Evolutionary conservation across 2,888 invertebrate genomes (phyloP).

Genomic region (Tridacna crocea): DNA sequence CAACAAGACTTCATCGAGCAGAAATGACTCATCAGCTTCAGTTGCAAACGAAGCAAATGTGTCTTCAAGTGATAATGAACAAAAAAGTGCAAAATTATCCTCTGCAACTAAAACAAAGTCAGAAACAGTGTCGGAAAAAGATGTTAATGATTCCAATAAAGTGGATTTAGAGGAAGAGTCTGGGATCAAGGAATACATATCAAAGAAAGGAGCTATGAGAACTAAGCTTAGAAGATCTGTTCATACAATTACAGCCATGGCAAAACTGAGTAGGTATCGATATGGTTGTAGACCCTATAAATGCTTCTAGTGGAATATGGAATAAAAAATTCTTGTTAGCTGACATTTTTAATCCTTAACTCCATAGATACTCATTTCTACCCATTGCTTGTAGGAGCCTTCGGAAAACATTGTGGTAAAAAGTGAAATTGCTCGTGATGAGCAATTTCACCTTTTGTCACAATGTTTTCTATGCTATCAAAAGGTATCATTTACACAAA

Average conservation of each 20-base stretch:
- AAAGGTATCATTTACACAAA: too few species aligned
- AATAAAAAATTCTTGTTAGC: too few species aligned
- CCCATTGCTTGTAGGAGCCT: too few species aligned
- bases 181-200: not conserved
- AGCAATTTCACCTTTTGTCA: too few species aligned
- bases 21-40: not conserved
- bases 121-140: not conserved
- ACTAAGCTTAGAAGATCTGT: conserved; percentile 48
- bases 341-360: too few species aligned
- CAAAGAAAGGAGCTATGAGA: conserved; percentile 13
- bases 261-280: conserved; percentile 43
- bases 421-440: too few species aligned
- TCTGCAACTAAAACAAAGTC: not conserved
- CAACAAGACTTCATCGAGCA: not conserved
- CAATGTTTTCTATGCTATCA: too few species aligned
- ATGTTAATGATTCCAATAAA: conserved; percentile 1
- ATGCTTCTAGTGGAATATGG: too few species aligned
- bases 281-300: too few species aligned
- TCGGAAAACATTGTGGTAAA: too few species aligned
- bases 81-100: not conserved
- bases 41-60: not conserved
- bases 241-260: conserved; percentile 49
- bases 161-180: conserved; percentile 11
- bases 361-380: too few species aligned
- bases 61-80: not conserved